These are phyloP conservation scores for Quiscalus mexicanus DNA, from an alignment of 2,113 vertebrate genomes.

Conservation along the genomic window DNA sequence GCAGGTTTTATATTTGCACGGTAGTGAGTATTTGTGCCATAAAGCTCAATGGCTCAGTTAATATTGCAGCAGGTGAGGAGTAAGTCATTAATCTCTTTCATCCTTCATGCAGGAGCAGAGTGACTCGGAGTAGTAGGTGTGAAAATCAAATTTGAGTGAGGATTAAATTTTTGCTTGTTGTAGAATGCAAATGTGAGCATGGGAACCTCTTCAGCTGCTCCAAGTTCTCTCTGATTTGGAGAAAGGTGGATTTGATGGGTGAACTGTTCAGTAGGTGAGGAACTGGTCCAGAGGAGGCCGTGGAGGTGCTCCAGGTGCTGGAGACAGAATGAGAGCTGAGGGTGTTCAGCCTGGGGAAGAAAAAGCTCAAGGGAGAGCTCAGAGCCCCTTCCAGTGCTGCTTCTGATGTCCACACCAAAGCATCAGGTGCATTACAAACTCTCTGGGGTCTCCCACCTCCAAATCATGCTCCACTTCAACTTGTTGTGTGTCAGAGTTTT, in stretches of 20 bases:
- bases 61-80: not conserved
- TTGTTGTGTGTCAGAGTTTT: not conserved
- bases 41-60: conserved; percentile 33
- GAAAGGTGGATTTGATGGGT: not conserved
- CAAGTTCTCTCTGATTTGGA: not conserved
- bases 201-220: not conserved
- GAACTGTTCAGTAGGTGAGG: not conserved
- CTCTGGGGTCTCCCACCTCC: not conserved
- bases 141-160: conserved; percentile 4
- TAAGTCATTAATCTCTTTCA: not conserved
- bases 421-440: not conserved
- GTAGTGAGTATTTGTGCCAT: not conserved
- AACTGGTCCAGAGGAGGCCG: not conserved
- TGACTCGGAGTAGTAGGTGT: not conserved
- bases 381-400: not conserved
- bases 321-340: not conserved
- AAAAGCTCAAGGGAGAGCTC: not conserved
- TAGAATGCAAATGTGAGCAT: not conserved
- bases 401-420: not conserved
- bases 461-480: not conserved
- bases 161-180: not conserved
- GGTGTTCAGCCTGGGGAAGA: not conserved
- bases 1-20: not conserved
- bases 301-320: not conserved
- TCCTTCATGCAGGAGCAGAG: not conserved